Evolutionary conservation across 2,888 invertebrate genomes (phyloP).

Genomic region (Ochlodes sylvanus): DNA sequence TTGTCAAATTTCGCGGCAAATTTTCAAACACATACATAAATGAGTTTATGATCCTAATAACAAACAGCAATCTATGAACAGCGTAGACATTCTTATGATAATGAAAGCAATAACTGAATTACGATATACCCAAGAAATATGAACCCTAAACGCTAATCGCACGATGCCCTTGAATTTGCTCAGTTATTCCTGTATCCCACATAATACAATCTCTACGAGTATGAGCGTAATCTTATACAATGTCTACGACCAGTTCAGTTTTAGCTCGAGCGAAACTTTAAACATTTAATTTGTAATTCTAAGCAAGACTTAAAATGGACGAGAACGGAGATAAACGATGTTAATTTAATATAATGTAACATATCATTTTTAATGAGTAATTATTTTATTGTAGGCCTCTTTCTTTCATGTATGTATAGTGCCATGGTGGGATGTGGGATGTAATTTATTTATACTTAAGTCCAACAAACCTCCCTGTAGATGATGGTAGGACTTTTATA

Average conservation of each 20-base stretch:
- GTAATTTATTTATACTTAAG: too few relatives aligned
- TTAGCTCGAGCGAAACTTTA: conserved; percentile 16
- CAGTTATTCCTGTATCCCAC: conserved; percentile 48
- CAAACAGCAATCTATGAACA: neutral
- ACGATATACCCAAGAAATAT: neutral
- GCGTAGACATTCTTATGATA: neutral
- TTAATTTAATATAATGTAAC: too few relatives aligned
- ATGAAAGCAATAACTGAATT: neutral
- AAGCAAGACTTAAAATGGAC: neutral
- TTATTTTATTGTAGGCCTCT: too few relatives aligned
- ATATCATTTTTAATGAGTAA: too few relatives aligned
- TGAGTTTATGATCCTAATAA: too few relatives aligned
- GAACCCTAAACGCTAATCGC: neutral
- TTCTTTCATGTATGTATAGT: too few relatives aligned
- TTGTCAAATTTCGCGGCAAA: too few relatives aligned
- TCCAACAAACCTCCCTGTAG: too few relatives aligned
- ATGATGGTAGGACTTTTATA: too few relatives aligned
- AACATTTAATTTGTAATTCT: conserved; percentile 13
- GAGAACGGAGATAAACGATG: neutral
- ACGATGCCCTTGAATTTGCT: conserved; percentile 41
- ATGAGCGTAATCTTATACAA: conserved; percentile 24
- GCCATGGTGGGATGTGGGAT: too few relatives aligned
- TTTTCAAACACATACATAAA: too few relatives aligned
- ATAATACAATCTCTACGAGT: conserved; percentile 26
- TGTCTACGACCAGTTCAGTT: conserved; percentile 20